These are phyloP conservation scores for Allobates femoralis DNA, from an alignment of 2,797 vertebrate genomes.

Conservation along the genomic window DNA sequence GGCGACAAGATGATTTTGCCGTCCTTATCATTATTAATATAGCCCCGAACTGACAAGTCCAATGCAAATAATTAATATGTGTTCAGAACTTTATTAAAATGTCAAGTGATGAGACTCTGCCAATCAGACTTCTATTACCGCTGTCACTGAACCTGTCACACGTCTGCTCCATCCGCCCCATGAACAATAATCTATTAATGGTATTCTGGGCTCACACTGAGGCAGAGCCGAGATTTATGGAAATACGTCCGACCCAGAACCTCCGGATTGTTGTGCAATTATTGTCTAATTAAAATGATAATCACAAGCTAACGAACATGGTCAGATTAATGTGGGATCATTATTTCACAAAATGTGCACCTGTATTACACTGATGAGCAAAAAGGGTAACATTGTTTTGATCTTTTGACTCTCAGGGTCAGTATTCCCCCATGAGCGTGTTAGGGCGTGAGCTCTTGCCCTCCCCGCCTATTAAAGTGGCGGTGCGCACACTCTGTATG, in stretches of 20 bases:
- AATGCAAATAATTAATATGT: slow-evolving; percentile 42
- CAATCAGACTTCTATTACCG: slow-evolving; percentile 43
- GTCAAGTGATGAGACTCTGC: slow-evolving; percentile 24
- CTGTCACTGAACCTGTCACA: slow-evolving; percentile 8
- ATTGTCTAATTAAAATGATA: neutral
- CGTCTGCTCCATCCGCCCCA: neutral
- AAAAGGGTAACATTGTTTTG: no score
- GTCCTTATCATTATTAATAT: slow-evolving; percentile 44
- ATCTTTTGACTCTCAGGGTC: no score
- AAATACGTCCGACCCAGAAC: neutral
- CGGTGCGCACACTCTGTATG: no score
- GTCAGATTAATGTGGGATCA: neutral
- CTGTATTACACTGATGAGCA: neutral
- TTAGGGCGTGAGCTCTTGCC: no score
- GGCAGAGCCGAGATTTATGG: neutral
- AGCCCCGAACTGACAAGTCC: slow-evolving; percentile 26
- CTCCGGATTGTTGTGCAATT: neutral
- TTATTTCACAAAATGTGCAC: neutral
- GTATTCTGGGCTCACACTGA: neutral
- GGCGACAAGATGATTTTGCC: neutral
- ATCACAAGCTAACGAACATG: neutral
- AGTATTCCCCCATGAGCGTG: no score
- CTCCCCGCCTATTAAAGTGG: no score
- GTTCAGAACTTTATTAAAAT: slow-evolving; percentile 47
- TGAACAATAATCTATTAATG: slow-evolving; percentile 33